Evolutionary conservation across 2,888 invertebrate species (phyloP), one percentile per base, ranked within the genome.

Genomic region (Amiota communis): DNA sequence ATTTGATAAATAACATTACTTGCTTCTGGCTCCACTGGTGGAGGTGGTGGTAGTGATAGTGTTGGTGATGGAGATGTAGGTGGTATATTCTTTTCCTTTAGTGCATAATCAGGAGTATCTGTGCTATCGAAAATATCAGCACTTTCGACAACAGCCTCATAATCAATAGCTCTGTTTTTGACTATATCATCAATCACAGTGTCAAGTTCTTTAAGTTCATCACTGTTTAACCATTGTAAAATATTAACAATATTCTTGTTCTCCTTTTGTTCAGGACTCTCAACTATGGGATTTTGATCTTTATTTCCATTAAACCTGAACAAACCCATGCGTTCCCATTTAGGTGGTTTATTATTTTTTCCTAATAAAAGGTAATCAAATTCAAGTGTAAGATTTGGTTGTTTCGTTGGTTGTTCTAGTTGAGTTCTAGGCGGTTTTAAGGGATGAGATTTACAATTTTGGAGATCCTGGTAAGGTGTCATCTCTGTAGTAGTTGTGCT

Each of bases 301-400:
- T 36, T 36, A 6, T 36, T 36, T 36, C 8, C 36, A 6, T 36
- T 36, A 36, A 36, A 36, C 0, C 84, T 75, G 2, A 75, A 80
- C 0, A 83, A 67, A 15, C 82, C 77, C 12, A 85, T 84, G 2
- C 82, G 84, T 67, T 78, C 82, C 82, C 82, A 83, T 15, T 76
- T 76, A 71, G 82, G 85, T 76, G 84, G 80, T 8, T 75, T 59
- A 1, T 85, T 81, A 65, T 85, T 85, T 20, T 82, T 76, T 11
- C 83, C 85, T 1, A 83, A 59, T 13, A 84, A n/a, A 0, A 80
- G 76, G 15, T 84, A 84, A 12, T 83, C 84, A 64, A 85, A 83
- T 8, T 36, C 36, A 36, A 36, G 4, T 78, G 75, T 4, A 80
- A 67, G 1, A 72, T 8, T 36, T 36, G 0, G 13, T 46, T 11